Conservation (phyloP, 2,888 invertebrate genomes). For the Epicampocera succincta region DNA sequence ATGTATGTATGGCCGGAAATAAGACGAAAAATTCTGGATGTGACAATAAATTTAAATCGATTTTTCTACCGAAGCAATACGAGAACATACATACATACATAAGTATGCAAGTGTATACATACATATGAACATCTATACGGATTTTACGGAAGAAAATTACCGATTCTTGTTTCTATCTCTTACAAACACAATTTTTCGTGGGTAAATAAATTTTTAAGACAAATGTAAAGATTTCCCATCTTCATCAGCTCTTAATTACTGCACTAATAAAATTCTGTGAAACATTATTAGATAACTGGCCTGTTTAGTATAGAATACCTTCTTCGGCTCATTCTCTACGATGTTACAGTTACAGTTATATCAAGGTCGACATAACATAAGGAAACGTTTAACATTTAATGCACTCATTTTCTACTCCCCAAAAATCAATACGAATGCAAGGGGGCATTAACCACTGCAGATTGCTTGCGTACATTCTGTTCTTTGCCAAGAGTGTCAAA, state of each 20-base stretch:
- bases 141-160: no score
- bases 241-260: no score
- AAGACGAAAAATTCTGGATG: no score
- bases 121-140: no score
- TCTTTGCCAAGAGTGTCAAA: conserved; percentile 32
- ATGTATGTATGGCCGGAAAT: no score
- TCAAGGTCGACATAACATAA: conserved; percentile 57
- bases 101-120: no score
- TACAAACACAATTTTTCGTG: background rate
- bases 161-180: no score
- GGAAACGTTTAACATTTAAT: background rate
- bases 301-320: conserved; percentile 1
- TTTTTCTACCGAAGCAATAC: no score
- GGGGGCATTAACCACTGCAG: conserved; percentile 29
- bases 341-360: conserved; percentile 8
- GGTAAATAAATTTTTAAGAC: no score
- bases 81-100: background rate
- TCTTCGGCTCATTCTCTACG: background rate
- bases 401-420: conserved; percentile 4
- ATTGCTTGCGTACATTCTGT: conserved; percentile 1
- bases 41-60: no score
- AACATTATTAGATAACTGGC: conserved; percentile 4
- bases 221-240: no score
- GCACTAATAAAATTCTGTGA: background rate
- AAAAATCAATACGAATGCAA: conserved; percentile 50